These are phyloP conservation scores for Scaptomyza cyrtandrae DNA, from an alignment of 2,888 invertebrate species.

Conservation along the genomic window DNA sequence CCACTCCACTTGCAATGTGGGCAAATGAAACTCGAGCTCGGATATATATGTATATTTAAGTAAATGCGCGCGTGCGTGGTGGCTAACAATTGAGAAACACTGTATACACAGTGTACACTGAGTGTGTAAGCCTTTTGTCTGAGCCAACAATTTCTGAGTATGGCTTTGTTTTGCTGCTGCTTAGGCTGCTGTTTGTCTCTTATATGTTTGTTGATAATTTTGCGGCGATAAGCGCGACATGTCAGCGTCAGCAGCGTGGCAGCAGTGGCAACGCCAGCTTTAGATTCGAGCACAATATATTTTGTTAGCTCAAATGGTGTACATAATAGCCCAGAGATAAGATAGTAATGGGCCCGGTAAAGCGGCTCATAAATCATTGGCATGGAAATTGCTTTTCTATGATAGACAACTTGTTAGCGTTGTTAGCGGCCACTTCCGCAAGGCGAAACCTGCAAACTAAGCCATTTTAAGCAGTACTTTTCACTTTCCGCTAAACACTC, in stretches of 20 bases:
- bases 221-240: conserved; percentile 79
- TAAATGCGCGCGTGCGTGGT: conserved; percentile 81
- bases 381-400: conserved; percentile 81
- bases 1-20: conserved; percentile 65
- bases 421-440: conserved; percentile 65
- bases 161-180: conserved; percentile 37
- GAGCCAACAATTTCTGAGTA: conserved; percentile 45
- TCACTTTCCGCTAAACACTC: conserved; percentile 81
- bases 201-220: conserved; percentile 76
- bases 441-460: conserved; percentile 79
- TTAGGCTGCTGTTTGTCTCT: conserved; percentile 22
- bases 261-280: conserved; percentile 71
- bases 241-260: conserved; percentile 74
- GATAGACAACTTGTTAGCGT: conserved; percentile 76
- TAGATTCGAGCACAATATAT: conserved; percentile 79
- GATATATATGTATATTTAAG: conserved; percentile 69
- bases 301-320: conserved; percentile 81
- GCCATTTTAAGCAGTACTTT: conserved; percentile 80
- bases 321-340: conserved; percentile 77
- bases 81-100: conserved; percentile 80
- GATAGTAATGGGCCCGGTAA: conserved; percentile 79
- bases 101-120: conserved; percentile 65
- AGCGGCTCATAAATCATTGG: conserved; percentile 81
- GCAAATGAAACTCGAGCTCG: conserved; percentile 71
- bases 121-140: conserved; percentile 53